These are phyloP conservation scores for Dasyprocta punctata DNA, from an alignment of 2,113 vertebrate species.

Conservation along the genomic window DNA sequence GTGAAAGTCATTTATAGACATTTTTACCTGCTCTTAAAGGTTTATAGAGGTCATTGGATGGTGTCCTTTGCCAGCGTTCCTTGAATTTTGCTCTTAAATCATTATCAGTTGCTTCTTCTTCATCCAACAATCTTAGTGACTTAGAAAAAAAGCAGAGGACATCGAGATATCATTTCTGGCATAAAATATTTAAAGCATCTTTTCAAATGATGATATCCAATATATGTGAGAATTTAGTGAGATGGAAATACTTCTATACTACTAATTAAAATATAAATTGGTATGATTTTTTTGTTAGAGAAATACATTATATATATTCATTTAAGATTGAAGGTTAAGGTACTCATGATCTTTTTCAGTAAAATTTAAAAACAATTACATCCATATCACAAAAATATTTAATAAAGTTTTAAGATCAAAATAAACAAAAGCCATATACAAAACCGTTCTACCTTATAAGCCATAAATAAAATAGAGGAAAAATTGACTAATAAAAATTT, in stretches of 20 bases:
- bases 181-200: not conserved
- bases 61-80: slow-evolving; percentile 97
- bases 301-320: slow-evolving; percentile 6
- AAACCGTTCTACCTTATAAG: not conserved
- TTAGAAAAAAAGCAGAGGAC: slow-evolving; percentile 74
- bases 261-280: slow-evolving; percentile 37
- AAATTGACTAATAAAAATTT: not conserved
- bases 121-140: slow-evolving; percentile 95
- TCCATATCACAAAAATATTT: not conserved
- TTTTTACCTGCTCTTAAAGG: slow-evolving; percentile 92
- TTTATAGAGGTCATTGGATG: slow-evolving; percentile 97
- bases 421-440: not conserved
- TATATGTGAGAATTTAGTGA: slow-evolving; percentile 1
- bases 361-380: not conserved
- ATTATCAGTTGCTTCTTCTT: slow-evolving; percentile 96
- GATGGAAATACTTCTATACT: not conserved
- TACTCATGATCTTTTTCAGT: slow-evolving; percentile 9
- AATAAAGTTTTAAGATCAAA: slow-evolving; percentile 35
- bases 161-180: slow-evolving; percentile 1
- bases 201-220: not conserved
- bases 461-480: not conserved
- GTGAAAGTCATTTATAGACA: not conserved
- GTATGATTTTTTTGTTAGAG: not conserved
- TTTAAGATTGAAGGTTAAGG: not conserved
- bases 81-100: slow-evolving; percentile 96